Evolutionary conservation across 2,113 vertebrate species (phyloP).

Genomic region (human (Homo sapiens)): GRCh38 chr1:174334501-174335000

Average conservation of each 20-base stretch:
- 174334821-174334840: conserved; percentile 11
- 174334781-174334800: conserved; percentile 17
- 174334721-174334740: neutral
- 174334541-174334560: neutral
- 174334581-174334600: neutral
- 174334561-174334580: neutral
- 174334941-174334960: neutral
- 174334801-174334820: conserved; percentile 45
- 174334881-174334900: conserved; percentile 18
- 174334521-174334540: neutral
- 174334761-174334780: neutral
- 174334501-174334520: neutral
- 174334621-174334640: neutral
- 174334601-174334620: neutral
- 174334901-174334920: conserved; percentile 40
- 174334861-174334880: conserved; percentile 10
- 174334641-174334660: neutral
- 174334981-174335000: conserved; percentile 44
- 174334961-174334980: conserved; percentile 11
- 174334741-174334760: neutral
- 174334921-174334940: conserved; percentile 25
- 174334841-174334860: conserved; percentile 20
- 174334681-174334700: neutral
- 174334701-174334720: neutral
- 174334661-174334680: neutral